phyloP scores from a whole-genome alignment of 2,113 vertebrate species.

The Turdus rufiventris region DNA sequence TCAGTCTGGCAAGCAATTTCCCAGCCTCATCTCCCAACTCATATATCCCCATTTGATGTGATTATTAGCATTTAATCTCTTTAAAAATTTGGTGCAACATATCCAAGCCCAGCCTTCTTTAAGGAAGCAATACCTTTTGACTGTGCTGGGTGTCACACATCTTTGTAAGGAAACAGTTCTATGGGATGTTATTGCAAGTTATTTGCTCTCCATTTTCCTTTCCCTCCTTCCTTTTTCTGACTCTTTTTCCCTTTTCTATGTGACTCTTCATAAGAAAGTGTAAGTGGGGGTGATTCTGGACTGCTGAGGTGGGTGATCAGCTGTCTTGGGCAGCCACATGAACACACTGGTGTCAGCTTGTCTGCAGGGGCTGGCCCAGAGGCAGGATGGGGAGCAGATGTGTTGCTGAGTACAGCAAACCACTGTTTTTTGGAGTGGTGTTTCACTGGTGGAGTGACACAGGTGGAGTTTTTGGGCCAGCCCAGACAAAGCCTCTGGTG shows the following conservation, averaged over 20 bases:
- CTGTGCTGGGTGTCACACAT: background rate
- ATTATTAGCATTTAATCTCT: conserved; percentile 50
- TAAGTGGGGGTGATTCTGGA: background rate
- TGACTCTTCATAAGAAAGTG: background rate
- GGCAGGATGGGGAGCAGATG: background rate
- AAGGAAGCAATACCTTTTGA: background rate
- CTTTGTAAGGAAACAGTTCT: background rate
- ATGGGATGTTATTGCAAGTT: background rate
- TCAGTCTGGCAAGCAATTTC: conserved; percentile 47
- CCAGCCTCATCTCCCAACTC: conserved; percentile 32
- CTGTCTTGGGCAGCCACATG: background rate
- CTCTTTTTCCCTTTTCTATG: too few relatives aligned
- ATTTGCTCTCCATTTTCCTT: background rate
- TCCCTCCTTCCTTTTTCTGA: background rate
- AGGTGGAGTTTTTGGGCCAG: background rate
- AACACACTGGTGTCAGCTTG: background rate
- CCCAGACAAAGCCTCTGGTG: background rate
- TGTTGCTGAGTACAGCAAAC: background rate
- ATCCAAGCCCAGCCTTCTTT: conserved; percentile 7
- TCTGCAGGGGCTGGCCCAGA: background rate
- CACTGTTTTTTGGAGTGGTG: too few relatives aligned
- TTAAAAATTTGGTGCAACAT: background rate
- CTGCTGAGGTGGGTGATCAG: background rate
- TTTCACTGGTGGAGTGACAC: too few relatives aligned
- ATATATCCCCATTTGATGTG: conserved; percentile 31